Evolutionary conservation across 2,113 vertebrate species (phyloP), one percentile per base, ranked within the genome.

Genomic region (Catharus bicknelli): DNA sequence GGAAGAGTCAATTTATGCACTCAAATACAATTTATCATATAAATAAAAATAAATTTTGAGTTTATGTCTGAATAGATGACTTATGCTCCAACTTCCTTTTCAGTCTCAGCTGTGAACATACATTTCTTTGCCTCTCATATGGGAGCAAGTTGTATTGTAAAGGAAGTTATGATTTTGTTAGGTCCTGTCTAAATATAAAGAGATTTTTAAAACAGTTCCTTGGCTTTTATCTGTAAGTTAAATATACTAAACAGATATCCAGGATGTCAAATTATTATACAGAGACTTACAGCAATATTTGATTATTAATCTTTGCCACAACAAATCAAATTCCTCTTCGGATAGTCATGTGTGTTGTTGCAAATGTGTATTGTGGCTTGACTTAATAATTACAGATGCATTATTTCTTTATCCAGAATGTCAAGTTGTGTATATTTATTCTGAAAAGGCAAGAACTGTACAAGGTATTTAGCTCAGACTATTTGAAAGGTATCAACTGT

Each of bases 401-500:
- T 81, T 72, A 42, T 70, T 83, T 66, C 36, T 86, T 91, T 76
- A 50, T 47, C 23, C 27, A 90, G 50, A 88, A 58, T 85, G 87
- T 89, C 5, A 70, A 63, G 12, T n/a, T 84, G 54, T 70, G 9
- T 64, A 11, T 83, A 62, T 93, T 92, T 96, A 64, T 88, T 86
- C 17, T 84, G 83, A 87, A 93, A 91, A 93, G 22, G 59, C 45
- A 83, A 72, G n/a, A 91, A 85, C 70, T 59, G 20, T 90, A 29
- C 17, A 69, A 69, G 47, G 45, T 84, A 75, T 83, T 78, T 75
- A 50, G 55, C 75, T 94, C 92, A 93, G 58, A 70, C 73, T 86
- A 64, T 95, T 95, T 95, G 93, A 95, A 95, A 94, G 92, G 81
- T 86, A 95, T 96, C 94, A 95, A 86, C 94, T 83, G 95, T 93